Evolutionary conservation across 2,797 vertebrate genomes (phyloP), one percentile per base, ranked within the genome.

Genomic region (Clarias platycephalus): DNA sequence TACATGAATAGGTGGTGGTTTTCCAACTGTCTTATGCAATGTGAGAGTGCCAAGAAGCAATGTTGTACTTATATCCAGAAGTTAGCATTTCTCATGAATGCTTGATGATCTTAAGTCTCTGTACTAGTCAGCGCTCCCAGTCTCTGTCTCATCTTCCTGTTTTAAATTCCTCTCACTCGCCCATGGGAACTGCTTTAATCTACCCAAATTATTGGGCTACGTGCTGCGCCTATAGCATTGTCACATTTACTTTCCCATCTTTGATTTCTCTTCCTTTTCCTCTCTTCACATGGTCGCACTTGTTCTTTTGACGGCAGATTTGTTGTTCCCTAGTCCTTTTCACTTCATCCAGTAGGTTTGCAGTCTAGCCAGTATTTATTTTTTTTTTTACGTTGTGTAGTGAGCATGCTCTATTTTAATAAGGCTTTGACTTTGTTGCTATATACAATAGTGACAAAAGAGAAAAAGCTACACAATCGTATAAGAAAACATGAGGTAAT

Each of bases 131-230:
- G 20, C 70, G 68, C 49, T 74, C 75, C 55, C 18, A 6, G 26
- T 34, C 34, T 66, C 44, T 74, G 22, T 37, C 63, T 79, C 63
- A 53, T 84, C 84, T 37, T 34, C 28, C 83, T 66, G 44, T 53
- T 85, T 60, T 62, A 20, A n/a, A 49, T 70, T 77, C 62, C 58
- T 75, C 26, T 37, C 71, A 15, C 37, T 67, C 12, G 66, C 22
- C 80, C 53, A 28, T 49, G 58, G n/a, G 34, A 72, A 72, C 55
- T 12, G 55, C 55, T 71, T 82, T 82, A 82, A 82, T 82, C 80
- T 82, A 44, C 55, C 24, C 67, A 72, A 83, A 55, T 64, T 63
- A 75, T 49, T 34, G 58, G 53, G 24, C 67, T 82, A 60, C 28
- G 53, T 82, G 81, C 57, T 44, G 26, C 12, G 40, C 70, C 78